Conservation (phyloP, 2,113 vertebrate genomes). For the Odobenus rosmarus region DNA sequence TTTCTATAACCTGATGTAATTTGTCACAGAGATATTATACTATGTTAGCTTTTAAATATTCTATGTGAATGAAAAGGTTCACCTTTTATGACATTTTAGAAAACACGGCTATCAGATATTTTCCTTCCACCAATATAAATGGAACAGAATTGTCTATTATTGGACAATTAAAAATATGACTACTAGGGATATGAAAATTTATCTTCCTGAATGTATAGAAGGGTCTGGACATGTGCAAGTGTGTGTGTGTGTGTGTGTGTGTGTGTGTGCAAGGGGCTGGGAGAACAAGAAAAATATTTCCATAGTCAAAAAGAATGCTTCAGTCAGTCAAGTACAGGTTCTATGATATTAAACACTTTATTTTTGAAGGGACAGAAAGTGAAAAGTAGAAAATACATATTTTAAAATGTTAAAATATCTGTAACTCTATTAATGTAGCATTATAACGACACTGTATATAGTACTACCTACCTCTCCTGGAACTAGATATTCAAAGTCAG, state of each 20-base stretch:
- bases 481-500: background rate
- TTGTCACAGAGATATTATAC: background rate
- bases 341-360: background rate
- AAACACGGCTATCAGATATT: background rate
- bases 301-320: background rate
- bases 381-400: background rate
- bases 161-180: background rate
- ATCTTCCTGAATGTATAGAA: background rate
- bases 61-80: background rate
- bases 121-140: background rate
- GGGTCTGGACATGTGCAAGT: fast-evolving
- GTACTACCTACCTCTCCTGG: background rate
- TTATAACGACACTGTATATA: background rate
- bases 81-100: slow-evolving; percentile 46
- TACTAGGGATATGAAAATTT: background rate
- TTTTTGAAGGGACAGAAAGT: background rate
- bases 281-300: background rate
- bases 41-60: slow-evolving; percentile 35
- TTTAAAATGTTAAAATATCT: background rate
- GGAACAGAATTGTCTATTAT: background rate
- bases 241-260: background rate
- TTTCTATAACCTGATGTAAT: background rate
- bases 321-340: background rate
- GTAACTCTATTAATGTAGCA: background rate
- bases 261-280: background rate